Evolutionary conservation across 2,113 vertebrate species (phyloP).

Genomic region (Odontesthes bonariensis): DNA sequence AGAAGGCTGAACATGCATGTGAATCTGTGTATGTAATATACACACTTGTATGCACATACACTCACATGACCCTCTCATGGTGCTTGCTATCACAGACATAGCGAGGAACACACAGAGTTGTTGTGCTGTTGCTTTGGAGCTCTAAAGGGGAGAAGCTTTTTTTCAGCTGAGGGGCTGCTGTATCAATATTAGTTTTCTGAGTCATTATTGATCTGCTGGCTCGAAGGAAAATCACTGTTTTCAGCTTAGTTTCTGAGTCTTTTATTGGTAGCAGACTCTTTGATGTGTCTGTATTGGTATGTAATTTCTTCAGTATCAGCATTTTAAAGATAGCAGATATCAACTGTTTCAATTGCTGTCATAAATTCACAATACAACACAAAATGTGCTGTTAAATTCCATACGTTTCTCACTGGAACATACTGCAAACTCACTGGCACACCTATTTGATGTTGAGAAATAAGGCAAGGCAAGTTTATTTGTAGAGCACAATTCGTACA

Average conservation of each 20-base stretch:
- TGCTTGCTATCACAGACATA: background rate
- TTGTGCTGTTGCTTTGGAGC: background rate
- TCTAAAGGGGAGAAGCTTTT: background rate
- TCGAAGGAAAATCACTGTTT: background rate
- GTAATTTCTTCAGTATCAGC: too few relatives aligned
- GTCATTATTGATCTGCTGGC: background rate
- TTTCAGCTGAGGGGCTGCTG: background rate
- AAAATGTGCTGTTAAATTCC: background rate
- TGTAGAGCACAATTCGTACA: too few relatives aligned
- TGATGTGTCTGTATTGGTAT: too few relatives aligned
- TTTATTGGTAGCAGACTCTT: too few relatives aligned
- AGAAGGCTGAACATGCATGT: slow-evolving; percentile 12
- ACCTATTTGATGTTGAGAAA: too few relatives aligned
- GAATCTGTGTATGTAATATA: background rate
- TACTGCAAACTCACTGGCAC: background rate
- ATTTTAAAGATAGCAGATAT: too few relatives aligned
- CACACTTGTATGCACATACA: background rate
- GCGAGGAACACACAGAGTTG: too few relatives aligned
- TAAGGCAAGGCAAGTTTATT: too few relatives aligned
- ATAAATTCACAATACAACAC: too few relatives aligned
- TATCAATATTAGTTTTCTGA: slow-evolving; percentile 25
- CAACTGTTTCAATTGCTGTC: too few relatives aligned
- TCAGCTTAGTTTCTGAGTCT: too few relatives aligned
- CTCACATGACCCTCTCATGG: background rate
- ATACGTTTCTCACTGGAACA: background rate